Evolutionary conservation across 1,140 invertebrate genomes (phyloP).

Genomic region (Ceratoteleas bidentatus): DNA sequence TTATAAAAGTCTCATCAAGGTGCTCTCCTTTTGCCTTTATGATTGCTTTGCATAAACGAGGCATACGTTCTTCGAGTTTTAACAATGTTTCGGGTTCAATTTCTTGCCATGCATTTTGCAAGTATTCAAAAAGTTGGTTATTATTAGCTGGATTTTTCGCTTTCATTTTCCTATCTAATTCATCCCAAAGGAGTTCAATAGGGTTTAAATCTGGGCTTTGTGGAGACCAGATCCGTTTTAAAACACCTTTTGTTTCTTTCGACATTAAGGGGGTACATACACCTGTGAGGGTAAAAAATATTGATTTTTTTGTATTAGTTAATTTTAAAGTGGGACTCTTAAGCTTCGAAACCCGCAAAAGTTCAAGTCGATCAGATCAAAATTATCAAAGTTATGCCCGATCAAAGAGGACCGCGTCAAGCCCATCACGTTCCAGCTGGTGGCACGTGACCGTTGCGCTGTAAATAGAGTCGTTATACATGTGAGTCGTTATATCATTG

Average conservation of each 20-base stretch:
- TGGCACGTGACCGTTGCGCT: too few relatives aligned
- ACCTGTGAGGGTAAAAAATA: too few relatives aligned
- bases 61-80: slow-evolving; percentile 30
- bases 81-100: slow-evolving; percentile 15
- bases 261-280: too few relatives aligned
- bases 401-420: too few relatives aligned
- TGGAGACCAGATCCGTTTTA: slow-evolving; percentile 64
- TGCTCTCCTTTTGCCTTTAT: slow-evolving; percentile 30
- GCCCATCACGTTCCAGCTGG: too few relatives aligned
- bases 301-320: too few relatives aligned
- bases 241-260: slow-evolving; percentile 45
- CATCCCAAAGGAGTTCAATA: slow-evolving; percentile 71
- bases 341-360: too few relatives aligned
- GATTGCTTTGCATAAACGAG: slow-evolving; percentile 28
- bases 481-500: too few relatives aligned
- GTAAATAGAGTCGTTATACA: too few relatives aligned
- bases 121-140: slow-evolving; percentile 11
- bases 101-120: slow-evolving; percentile 14
- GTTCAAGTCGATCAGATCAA: too few relatives aligned
- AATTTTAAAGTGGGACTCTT: too few relatives aligned
- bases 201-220: slow-evolving; percentile 73
- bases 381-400: too few relatives aligned
- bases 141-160: not conserved
- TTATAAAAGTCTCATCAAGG: slow-evolving; percentile 29
- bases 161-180: slow-evolving; percentile 61